phyloP scores from a whole-genome alignment of 2,113 vertebrate genomes.

The Caranx melampygus region DNA sequence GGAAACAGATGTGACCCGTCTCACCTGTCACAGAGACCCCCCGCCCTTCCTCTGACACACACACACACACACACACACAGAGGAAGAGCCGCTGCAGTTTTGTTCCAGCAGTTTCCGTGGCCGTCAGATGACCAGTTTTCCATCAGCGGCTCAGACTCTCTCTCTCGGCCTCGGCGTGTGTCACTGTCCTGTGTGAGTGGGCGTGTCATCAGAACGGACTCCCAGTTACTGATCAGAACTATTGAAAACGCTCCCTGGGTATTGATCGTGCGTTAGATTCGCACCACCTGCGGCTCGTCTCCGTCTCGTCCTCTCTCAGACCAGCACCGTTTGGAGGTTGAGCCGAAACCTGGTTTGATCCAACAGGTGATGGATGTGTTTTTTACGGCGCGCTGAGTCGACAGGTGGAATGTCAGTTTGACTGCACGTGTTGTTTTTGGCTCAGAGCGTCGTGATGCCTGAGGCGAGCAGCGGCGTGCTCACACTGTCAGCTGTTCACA shows the following conservation, averaged over 20 bases:
- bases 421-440: constrained; percentile 39
- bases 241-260: no score
- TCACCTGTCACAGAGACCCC: constrained; percentile 71
- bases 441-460: constrained; percentile 14
- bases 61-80: constrained; percentile 41
- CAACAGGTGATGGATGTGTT: background rate
- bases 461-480: background rate
- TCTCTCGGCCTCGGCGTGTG: no score
- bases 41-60: constrained; percentile 49
- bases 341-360: background rate
- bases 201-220: no score
- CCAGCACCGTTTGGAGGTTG: background rate
- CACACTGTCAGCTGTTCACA: background rate
- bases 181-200: background rate
- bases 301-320: no score
- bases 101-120: constrained; percentile 43
- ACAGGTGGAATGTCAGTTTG: constrained; percentile 15
- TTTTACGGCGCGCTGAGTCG: background rate
- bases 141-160: constrained; percentile 5
- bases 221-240: no score
- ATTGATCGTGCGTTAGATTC: no score
- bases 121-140: constrained; percentile 42
- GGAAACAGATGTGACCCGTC: constrained; percentile 82
- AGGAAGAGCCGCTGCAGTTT: constrained; percentile 16
- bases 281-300: no score